Evolutionary conservation across 2,888 invertebrate genomes (phyloP), one percentile per base, ranked within the genome.

Genomic region (Galerucella calmariensis): DNA sequence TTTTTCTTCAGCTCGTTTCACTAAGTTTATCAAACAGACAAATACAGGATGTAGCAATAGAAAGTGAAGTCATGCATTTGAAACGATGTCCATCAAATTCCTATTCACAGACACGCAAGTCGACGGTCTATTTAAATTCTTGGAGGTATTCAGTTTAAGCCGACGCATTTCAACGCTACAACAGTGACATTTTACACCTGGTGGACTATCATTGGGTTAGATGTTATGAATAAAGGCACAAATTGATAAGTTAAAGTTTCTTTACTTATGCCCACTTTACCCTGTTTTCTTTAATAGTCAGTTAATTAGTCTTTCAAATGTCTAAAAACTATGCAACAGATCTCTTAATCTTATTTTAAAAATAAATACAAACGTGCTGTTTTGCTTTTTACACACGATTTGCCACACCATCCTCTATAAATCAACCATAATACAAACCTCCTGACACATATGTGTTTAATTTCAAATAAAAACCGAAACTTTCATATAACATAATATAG

Each of bases 191-290:
- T 68, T 14, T 46, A 71, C 80, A 80, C 81, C 81, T 80, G 79
- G 77, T 69, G 62, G 53, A 35, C 53, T 72, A 61, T 73, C 65
- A 73, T 61, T 46, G 12, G 27, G 44, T 41, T 51, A 72, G 71
- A 69, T 80, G 79, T 81, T 81, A 78, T 81, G 78, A 80, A 80
- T 80, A 81, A 80, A 81, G 78, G 79, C 79, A 14, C 35, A 20
- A 20, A 51, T n/a, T 51, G n/a, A 51, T 51, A 35, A 35, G 35
- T 41, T 0, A 41, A 41, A 9, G 9, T 9, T 8, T 41, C 8
- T 41, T 41, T 41, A 9, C 35, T 6, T 6, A 35, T 35, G 35
- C 6, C 27, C 27, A 27, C 27, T 6, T 35, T 35, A 6, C 5
- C 35, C 8, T 41, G 9, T 41, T 41, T 41, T 8, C 6, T 41